Conservation (phyloP, 2,797 vertebrate species). For the Onychomys torridus region DNA sequence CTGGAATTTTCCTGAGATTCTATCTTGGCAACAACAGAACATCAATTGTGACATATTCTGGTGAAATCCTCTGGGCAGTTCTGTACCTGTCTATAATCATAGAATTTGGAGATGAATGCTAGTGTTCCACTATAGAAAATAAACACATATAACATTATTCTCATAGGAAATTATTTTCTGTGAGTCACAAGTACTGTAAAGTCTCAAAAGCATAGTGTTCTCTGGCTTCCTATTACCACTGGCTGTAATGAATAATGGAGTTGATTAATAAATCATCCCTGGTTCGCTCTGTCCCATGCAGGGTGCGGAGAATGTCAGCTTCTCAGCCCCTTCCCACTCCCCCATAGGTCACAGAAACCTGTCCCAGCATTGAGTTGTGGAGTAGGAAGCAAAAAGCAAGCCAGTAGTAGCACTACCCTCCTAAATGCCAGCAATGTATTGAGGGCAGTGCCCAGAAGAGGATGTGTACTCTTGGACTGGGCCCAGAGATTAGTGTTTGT, state of each 20-base stretch:
- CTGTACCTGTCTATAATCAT: background rate
- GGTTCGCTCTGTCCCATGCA: background rate
- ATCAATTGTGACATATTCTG: background rate
- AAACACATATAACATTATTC: background rate
- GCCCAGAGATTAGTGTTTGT: background rate
- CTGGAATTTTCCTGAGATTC: background rate
- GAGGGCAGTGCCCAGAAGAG: background rate
- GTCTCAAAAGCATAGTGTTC: background rate
- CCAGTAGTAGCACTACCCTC: background rate
- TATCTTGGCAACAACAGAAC: background rate
- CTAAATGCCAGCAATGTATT: accelerated
- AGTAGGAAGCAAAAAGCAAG: background rate
- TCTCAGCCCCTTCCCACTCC: background rate
- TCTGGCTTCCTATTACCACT: background rate
- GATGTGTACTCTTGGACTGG: too few relatives aligned
- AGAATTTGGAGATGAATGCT: background rate
- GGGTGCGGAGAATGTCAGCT: background rate
- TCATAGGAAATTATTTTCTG: background rate
- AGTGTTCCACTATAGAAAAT: background rate
- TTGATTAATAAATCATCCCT: background rate
- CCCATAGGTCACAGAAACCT: background rate
- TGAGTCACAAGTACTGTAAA: background rate
- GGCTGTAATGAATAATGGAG: background rate
- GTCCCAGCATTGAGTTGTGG: background rate
- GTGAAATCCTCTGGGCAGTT: background rate